A percentile compares a stretch with the other conserved stretches of the same genome.
Conservation (phyloP, 2,888 invertebrate genomes). For the Octonoba sinensis region DNA sequence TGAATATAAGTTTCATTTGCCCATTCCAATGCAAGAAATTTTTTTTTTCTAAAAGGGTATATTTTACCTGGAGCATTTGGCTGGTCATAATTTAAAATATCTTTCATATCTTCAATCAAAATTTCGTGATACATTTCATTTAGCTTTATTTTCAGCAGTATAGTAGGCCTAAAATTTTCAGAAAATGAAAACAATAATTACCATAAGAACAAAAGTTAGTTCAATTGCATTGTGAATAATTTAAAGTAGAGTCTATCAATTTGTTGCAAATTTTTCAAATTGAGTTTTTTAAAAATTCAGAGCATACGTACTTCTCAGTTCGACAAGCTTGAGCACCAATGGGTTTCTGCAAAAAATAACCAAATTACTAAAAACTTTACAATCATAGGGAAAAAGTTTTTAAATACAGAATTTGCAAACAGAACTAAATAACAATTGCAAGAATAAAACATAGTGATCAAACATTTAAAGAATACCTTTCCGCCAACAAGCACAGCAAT, state of each 20-base stretch:
- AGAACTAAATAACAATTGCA: no score
- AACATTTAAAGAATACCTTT: slow-evolving; percentile 66
- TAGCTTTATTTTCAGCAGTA: slow-evolving; percentile 32
- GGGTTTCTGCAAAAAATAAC: slow-evolving; percentile 70
- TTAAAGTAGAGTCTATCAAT: no score
- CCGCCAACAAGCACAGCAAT: slow-evolving; percentile 73
- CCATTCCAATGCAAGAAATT: no score
- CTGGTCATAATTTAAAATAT: slow-evolving; percentile 72
- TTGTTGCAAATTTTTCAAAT: no score
- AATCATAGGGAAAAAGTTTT: no score
- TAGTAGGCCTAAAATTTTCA: slow-evolving; percentile 31
- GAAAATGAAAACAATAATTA: neutral
- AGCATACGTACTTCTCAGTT: slow-evolving; percentile 66
- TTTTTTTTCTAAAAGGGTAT: neutral
- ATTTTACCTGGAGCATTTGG: slow-evolving; percentile 69
- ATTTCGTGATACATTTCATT: slow-evolving; percentile 32
- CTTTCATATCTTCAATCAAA: slow-evolving; percentile 67
- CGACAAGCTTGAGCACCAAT: slow-evolving; percentile 72
- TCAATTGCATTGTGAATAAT: neutral
- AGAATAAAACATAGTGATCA: no score
- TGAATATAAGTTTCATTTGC: no score
- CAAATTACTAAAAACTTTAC: slow-evolving; percentile 16
- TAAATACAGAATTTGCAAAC: no score
- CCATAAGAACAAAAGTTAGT: neutral
- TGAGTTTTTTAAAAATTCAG: slow-evolving; percentile 1